Base-by-base conservation (phyloP, 2,113 vertebrate species). In the Protobothrops flavoviridis region DNA sequence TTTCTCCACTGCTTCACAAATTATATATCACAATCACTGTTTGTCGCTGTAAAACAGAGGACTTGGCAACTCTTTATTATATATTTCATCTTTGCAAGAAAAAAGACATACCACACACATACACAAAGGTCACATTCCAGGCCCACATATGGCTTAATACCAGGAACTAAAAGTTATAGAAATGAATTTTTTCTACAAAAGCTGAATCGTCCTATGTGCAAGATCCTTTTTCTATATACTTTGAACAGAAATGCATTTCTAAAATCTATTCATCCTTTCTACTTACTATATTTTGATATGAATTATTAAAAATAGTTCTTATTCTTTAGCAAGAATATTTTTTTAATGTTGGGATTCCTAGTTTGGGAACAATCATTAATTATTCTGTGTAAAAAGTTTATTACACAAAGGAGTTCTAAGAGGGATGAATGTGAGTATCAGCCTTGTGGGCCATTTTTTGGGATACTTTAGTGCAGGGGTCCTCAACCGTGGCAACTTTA, bases 61-160 rank as follows among this genome's bases (percentile, higher is more conserved):
- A 45, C 21, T 87, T 45, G 48, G 57, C 24, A 87, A 59, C 45
- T 92, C 55, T 64, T 87, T n/a, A 11, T 10, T 81, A 29, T 56
- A 88, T 61, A 52, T 69, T 53, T 92, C 39, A 57, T 89, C 90
- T 91, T 43, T 93, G 85, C 43, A 39, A 85, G 26, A 56, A 87
- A 64, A 92, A 56, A 3, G 21, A 0, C 0, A 88, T 87, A 55
- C 61, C 21, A 59, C 92, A 56, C 15, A 56, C 53, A 87, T n/a
- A 61, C 6, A 87, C 15, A 61, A 24, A 91, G 6, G 21, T 29
- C 85, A 48, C 29, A 26, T 90, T 89, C 92, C 88, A 61, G 39
- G 50, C 69, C 92, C 52, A 90, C 74, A 93, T 23, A 56, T 57
- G 21, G 52, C 23, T 90, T 33, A 56, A 92, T 33, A 56, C 23